A percentile compares a stretch with the other conserved stretches of the same genome.
Evolutionary conservation across 2,113 vertebrate genomes (phyloP).

Genomic region (Elephas maximus): DNA sequence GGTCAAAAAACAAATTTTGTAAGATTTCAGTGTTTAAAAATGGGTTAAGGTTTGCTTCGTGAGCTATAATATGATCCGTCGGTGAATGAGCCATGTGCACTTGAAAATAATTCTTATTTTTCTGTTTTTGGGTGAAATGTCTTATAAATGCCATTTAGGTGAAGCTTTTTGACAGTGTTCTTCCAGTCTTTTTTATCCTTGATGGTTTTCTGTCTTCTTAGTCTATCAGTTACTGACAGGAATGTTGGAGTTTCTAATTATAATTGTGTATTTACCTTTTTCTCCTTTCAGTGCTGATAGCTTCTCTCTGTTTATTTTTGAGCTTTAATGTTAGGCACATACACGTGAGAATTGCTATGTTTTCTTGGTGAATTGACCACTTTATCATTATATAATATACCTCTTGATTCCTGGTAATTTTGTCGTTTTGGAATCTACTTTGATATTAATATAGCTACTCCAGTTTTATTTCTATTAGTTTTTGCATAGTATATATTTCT

Average conservation of each 20-base stretch:
- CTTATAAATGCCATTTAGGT: not conserved
- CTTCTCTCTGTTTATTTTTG: not conserved
- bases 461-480: not conserved
- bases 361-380: not conserved
- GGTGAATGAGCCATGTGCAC: not conserved
- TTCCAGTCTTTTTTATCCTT: not conserved
- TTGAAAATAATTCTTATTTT: slow-evolving; percentile 23
- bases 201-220: not conserved
- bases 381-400: not conserved
- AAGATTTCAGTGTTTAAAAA: not conserved
- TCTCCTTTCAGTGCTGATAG: not conserved
- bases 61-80: too few relatives aligned
- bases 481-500: not conserved
- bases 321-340: not conserved
- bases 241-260: not conserved
- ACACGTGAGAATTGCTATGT: not conserved
- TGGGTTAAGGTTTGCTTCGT: not conserved
- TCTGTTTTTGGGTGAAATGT: not conserved
- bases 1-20: not conserved
- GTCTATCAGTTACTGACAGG: not conserved
- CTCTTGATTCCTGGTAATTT: not conserved
- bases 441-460: not conserved
- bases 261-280: not conserved
- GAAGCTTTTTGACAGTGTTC: not conserved
- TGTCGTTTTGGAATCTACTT: not conserved